Conservation (phyloP, 2,113 vertebrate genomes). For the Hippotragus niger region DNA sequence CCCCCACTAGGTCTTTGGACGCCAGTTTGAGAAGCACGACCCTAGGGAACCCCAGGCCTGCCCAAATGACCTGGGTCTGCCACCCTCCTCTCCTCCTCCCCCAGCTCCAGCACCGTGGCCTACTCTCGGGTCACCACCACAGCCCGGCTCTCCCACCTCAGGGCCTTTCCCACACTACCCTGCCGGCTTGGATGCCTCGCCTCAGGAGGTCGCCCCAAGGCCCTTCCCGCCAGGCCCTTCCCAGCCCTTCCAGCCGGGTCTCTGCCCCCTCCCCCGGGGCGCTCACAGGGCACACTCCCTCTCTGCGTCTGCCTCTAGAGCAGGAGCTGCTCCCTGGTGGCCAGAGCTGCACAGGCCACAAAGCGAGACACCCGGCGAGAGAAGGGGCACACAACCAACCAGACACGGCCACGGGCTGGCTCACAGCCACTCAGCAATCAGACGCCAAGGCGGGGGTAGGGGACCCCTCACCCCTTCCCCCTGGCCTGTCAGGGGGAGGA, state of each 20-base stretch:
- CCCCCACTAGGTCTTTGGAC: background rate
- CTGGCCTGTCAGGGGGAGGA: background rate
- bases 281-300: rapidly evolving
- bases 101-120: background rate
- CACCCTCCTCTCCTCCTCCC: too few species aligned
- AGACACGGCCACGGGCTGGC: background rate
- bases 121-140: background rate
- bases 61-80: background rate
- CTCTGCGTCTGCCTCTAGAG: background rate
- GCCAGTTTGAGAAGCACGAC: background rate
- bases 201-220: background rate
- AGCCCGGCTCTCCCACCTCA: background rate
- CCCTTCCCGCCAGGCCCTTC: background rate
- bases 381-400: background rate
- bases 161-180: background rate
- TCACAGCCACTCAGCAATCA: background rate
- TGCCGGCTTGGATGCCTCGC: background rate
- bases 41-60: background rate
- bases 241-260: background rate
- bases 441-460: background rate
- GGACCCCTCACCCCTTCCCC: too few species aligned
- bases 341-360: background rate
- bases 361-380: background rate
- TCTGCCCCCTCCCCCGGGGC: background rate
- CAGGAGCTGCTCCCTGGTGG: background rate